A percentile compares a stretch with the other conserved stretches of the same genome.
Evolutionary conservation across 2,888 invertebrate species (phyloP).

Genomic region (Azorinus chamasolen): DNA sequence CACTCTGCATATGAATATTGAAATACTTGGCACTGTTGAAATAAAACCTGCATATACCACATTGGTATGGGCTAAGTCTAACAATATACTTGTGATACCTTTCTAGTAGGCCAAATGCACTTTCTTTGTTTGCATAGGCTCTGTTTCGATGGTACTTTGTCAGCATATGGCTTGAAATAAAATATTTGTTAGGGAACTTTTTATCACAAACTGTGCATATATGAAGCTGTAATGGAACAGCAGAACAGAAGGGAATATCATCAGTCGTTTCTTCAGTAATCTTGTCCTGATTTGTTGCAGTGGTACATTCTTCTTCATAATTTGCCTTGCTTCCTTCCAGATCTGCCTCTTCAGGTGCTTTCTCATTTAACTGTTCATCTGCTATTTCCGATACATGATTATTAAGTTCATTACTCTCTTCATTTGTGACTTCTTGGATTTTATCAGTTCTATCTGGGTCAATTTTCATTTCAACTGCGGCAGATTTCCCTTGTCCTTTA

Average conservation of each 20-base stretch:
- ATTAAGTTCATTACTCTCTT: conserved; percentile 18
- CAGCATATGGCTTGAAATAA: conserved; percentile 88
- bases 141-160: conserved; percentile 94
- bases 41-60: conserved; percentile 94
- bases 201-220: conserved; percentile 81
- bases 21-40: conserved; percentile 90
- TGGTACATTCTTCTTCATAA: conserved; percentile 7
- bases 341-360: conserved; percentile 14
- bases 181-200: conserved; percentile 80
- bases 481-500: conserved; percentile 20
- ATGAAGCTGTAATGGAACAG: conserved; percentile 14
- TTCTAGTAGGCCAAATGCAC: conserved; percentile 89
- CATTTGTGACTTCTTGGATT: background rate
- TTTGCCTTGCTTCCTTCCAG: conserved; percentile 6
- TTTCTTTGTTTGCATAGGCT: conserved; percentile 86
- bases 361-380: conserved; percentile 31
- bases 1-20: conserved; percentile 87
- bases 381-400: background rate
- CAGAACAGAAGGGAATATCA: background rate
- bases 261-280: background rate
- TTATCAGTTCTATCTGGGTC: conserved; percentile 4
- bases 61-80: conserved; percentile 94
- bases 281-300: background rate
- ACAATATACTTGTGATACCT: conserved; percentile 93
- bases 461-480: background rate